phyloP scores from a whole-genome alignment of 2,888 invertebrate genomes.

The Eristalis tenax region DNA sequence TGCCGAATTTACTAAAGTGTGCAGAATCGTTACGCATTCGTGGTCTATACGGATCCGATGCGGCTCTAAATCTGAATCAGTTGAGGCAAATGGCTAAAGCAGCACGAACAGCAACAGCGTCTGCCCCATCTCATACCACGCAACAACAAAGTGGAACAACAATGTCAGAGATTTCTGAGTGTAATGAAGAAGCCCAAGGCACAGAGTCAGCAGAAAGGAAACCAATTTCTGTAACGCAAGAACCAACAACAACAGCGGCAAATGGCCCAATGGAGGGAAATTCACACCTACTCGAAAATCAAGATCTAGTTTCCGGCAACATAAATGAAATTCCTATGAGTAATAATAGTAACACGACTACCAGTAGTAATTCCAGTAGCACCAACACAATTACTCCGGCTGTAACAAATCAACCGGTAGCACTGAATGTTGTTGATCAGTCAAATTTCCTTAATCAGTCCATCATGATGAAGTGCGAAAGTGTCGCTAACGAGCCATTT shows the following conservation, averaged over 20 bases:
- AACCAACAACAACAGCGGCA: conserved; percentile 75
- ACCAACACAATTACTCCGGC: conserved; percentile 73
- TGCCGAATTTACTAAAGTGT: conserved; percentile 90
- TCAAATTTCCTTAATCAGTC: conserved; percentile 50
- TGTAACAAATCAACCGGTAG: conserved; percentile 50
- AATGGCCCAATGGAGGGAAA: conserved; percentile 51
- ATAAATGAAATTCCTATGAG: conserved; percentile 54
- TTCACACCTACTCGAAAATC: conserved; percentile 39
- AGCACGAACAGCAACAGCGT: conserved; percentile 51
- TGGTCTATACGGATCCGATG: conserved; percentile 83
- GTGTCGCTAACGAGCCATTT: conserved; percentile 74
- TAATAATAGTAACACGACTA: conserved; percentile 59
- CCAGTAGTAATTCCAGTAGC: conserved; percentile 78
- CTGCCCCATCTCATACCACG: conserved; percentile 6
- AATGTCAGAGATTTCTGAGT: conserved; percentile 38
- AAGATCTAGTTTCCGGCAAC: conserved; percentile 39
- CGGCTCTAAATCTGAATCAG: conserved; percentile 79
- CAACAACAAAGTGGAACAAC: conserved; percentile 56
- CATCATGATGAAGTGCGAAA: conserved; percentile 55
- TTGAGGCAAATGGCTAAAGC: conserved; percentile 75
- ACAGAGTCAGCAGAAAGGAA: conserved; percentile 75
- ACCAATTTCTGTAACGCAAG: conserved; percentile 76
- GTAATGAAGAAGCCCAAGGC: conserved; percentile 64
- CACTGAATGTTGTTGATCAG: conserved; percentile 54
- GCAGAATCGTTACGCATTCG: conserved; percentile 92